Conservation (phyloP, 1,140 invertebrate genomes). For the Drusus annulatus region DNA sequence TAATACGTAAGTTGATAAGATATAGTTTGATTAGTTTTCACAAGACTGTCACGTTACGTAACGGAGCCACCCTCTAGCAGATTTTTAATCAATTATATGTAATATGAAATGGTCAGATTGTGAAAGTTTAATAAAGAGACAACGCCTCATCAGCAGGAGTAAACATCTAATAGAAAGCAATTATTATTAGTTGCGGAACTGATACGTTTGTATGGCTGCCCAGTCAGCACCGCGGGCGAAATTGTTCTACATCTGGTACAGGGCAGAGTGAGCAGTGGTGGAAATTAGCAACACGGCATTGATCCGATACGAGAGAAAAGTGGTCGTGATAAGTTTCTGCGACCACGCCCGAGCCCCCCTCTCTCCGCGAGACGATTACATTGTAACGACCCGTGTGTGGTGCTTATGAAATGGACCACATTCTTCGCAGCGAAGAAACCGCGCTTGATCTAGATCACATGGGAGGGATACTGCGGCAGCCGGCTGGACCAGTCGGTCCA, state of each 20-base stretch:
- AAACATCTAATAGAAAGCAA: conserved; percentile 32
- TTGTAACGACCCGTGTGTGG: conserved; percentile 34
- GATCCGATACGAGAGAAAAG: conserved; percentile 38
- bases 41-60: no score
- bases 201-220: background rate
- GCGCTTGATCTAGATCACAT: conserved; percentile 37
- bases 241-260: background rate
- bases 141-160: conserved; percentile 2
- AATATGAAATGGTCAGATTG: no score
- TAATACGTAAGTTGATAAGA: no score
- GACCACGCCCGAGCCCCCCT: conserved; percentile 36
- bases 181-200: background rate
- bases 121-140: background rate
- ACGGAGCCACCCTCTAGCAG: no score
- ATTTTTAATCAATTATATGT: no score
- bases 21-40: no score
- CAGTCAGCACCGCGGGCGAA: no score
- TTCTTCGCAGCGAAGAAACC: conserved; percentile 43
- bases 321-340: conserved; percentile 22
- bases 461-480: conserved; percentile 5
- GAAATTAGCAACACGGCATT: conserved; percentile 1
- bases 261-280: background rate
- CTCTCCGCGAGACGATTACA: conserved; percentile 33
- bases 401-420: conserved; percentile 47
- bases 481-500: background rate